phyloP scores from a whole-genome alignment of 2,113 vertebrate genomes.

The Plecotus auritus region DNA sequence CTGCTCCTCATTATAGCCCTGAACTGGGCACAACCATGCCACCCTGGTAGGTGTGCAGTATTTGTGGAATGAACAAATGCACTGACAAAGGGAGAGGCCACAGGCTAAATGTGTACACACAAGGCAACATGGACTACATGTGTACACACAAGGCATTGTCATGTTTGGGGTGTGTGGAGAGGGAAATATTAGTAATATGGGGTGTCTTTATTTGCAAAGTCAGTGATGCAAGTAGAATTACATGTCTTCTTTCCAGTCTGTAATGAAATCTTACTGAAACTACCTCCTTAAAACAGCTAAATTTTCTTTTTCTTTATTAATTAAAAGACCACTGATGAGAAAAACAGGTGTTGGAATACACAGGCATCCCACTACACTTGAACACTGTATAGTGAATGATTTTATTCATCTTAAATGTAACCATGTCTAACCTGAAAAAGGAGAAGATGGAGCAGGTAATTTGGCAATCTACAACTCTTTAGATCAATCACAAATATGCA shows the following conservation, averaged over 20 bases:
- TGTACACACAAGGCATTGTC: not conserved
- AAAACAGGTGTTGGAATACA: not conserved
- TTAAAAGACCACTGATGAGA: not conserved
- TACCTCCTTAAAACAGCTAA: not conserved
- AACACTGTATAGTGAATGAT: not conserved
- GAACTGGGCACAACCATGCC: not conserved
- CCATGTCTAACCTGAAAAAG: not conserved
- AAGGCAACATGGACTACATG: not conserved
- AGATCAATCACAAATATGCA: not conserved
- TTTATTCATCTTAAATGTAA: not conserved
- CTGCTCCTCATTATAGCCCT: not conserved
- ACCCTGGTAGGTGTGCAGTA: not conserved
- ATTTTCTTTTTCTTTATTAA: conserved; percentile 28
- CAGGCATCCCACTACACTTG: not conserved
- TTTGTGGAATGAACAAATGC: not conserved
- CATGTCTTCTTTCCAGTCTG: not conserved
- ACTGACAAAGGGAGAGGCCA: not conserved
- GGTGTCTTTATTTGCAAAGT: conserved; percentile 32
- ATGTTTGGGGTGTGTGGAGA: not conserved
- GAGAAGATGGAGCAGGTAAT: not conserved
- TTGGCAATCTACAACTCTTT: conserved; percentile 20
- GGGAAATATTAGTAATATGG: not conserved
- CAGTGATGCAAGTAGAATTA: not conserved
- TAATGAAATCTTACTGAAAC: conserved; percentile 5
- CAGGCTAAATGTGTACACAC: not conserved